A percentile compares a stretch with the other conserved stretches of the same genome.
These are phyloP conservation scores for Tenrec ecaudatus DNA, from an alignment of 2,113 vertebrate species.

Conservation along the genomic window DNA sequence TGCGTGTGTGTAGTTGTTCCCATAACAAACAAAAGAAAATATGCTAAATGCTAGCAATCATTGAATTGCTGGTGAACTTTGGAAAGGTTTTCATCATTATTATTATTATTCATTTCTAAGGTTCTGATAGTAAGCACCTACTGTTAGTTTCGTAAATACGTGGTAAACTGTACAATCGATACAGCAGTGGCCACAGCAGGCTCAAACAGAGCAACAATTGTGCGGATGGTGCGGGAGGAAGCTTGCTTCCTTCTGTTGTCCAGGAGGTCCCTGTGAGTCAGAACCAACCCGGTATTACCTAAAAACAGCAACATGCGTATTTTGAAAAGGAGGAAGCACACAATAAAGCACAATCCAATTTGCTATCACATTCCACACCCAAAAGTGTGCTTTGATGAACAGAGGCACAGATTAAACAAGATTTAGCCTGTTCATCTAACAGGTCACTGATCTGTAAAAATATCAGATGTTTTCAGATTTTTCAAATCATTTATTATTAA, in stretches of 20 bases:
- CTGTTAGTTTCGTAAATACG: no score
- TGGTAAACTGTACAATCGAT: background rate
- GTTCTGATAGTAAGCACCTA: background rate
- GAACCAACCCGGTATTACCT: background rate
- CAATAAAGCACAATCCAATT: constrained; percentile 77
- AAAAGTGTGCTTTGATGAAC: constrained; percentile 82
- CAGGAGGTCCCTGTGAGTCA: background rate
- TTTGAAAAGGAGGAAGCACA: constrained; percentile 36
- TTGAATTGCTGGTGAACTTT: background rate
- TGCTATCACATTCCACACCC: constrained; percentile 53
- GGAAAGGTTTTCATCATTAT: background rate
- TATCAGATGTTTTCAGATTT: constrained; percentile 90
- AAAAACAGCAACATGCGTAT: background rate
- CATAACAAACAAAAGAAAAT: constrained; percentile 23
- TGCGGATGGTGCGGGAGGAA: background rate
- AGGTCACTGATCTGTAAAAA: constrained; percentile 88
- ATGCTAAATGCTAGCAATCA: background rate
- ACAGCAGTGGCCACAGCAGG: no score
- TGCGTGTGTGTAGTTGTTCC: background rate
- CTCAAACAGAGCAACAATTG: background rate
- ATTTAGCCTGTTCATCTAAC: constrained; percentile 87
- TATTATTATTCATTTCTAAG: background rate
- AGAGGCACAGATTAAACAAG: constrained; percentile 87
- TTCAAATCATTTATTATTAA: constrained; percentile 88
- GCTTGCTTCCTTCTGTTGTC: no score